These are phyloP conservation scores for Ovibos moschatus DNA, from an alignment of 2,113 vertebrate genomes.

Conservation along the genomic window DNA sequence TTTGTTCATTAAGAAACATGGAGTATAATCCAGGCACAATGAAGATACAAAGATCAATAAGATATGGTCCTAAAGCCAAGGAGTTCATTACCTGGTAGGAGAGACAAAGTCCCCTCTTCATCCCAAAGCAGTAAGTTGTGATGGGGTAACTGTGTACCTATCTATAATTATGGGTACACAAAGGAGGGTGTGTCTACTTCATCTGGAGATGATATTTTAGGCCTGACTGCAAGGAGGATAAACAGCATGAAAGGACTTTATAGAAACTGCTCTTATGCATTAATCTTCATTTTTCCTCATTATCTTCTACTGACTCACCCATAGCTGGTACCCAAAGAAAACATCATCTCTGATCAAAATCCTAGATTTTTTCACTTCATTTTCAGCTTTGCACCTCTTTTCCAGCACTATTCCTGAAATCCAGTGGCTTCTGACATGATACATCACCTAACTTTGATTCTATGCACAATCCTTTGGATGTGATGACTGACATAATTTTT, in stretches of 20 bases:
- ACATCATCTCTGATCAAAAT: neutral
- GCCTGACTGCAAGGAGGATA: neutral
- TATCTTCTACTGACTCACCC: neutral
- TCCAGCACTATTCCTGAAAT: neutral
- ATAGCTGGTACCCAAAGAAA: neutral
- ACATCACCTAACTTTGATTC: neutral
- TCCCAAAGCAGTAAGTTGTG: neutral
- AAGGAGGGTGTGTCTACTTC: neutral
- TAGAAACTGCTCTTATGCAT: neutral
- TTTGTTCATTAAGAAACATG: constrained; percentile 4
- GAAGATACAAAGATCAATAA: neutral
- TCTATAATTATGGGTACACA: neutral
- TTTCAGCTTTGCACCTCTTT: neutral
- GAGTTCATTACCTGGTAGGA: neutral
- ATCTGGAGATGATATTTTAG: neutral
- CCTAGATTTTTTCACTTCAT: neutral
- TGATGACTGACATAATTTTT: neutral
- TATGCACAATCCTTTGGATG: neutral
- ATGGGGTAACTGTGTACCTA: neutral
- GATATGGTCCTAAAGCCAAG: neutral
- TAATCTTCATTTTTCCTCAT: neutral
- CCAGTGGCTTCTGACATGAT: neutral
- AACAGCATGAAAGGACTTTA: neutral
- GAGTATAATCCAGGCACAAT: neutral
- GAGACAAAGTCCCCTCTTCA: neutral